A percentile compares a stretch with the other conserved stretches of the same genome.
These are phyloP conservation scores for Phyllotis vaccarum DNA, from an alignment of 2,797 vertebrate species.

Conservation along the genomic window DNA sequence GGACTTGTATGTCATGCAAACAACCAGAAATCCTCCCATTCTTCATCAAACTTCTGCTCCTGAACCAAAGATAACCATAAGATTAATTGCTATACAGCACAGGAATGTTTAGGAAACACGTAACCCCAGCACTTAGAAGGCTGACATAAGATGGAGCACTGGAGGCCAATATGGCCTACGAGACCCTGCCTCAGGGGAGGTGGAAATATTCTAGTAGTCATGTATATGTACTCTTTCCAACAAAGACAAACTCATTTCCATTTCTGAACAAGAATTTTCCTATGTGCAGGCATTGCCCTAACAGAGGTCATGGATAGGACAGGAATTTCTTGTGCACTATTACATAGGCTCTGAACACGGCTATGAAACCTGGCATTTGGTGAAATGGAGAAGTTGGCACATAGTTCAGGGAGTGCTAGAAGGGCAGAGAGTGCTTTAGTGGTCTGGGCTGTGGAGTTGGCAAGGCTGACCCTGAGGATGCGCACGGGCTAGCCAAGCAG, in stretches of 20 bases:
- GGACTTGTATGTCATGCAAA: conserved; percentile 93
- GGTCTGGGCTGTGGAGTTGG: not conserved
- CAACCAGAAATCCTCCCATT: conserved; percentile 95
- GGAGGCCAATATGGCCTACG: not conserved
- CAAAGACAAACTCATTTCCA: not conserved
- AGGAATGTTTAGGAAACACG: not conserved
- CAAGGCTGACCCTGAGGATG: not conserved
- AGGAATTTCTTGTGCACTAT: not conserved
- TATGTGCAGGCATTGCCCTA: not conserved
- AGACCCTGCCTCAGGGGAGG: not conserved
- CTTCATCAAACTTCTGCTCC: conserved; percentile 96
- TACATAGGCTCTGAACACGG: not conserved
- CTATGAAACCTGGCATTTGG: not conserved
- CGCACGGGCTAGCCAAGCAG: fast-evolving
- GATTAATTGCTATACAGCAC: not conserved
- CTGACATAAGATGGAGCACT: not conserved
- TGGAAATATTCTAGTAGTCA: not conserved
- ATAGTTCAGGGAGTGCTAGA: not conserved
- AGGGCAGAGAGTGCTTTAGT: not conserved
- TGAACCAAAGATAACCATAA: conserved; percentile 79
- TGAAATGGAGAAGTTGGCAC: not conserved
- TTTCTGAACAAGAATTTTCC: not conserved
- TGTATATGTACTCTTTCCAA: not conserved
- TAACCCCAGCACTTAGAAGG: not conserved
- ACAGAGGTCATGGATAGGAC: not conserved